phyloP scores from a whole-genome alignment of 2,888 invertebrate genomes.

The Syrphus vitripennis region DNA sequence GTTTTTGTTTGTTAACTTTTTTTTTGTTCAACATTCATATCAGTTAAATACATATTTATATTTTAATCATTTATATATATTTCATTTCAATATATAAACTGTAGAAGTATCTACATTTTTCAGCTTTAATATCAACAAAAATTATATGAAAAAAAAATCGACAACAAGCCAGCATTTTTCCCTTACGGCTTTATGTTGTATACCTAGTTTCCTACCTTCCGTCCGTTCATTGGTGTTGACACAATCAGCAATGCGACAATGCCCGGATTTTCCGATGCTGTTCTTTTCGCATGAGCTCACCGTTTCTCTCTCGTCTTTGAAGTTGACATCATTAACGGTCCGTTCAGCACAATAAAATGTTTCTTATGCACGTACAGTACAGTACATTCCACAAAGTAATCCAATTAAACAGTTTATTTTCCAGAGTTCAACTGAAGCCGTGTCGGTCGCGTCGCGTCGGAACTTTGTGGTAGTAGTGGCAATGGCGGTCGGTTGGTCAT shows the following conservation, averaged over 20 bases:
- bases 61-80: constrained; percentile 6
- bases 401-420: constrained; percentile 45
- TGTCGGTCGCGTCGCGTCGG: background rate
- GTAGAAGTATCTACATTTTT: background rate
- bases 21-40: background rate
- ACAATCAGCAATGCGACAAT: constrained; percentile 56
- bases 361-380: constrained; percentile 64
- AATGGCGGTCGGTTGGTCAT: background rate
- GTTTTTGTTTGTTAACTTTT: background rate
- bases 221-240: background rate
- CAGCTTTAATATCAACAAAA: background rate
- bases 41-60: constrained; percentile 22
- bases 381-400: constrained; percentile 60
- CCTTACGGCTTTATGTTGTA: constrained; percentile 3
- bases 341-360: constrained; percentile 59
- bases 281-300: constrained; percentile 28
- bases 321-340: constrained; percentile 60
- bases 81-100: too few species aligned
- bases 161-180: constrained; percentile 12
- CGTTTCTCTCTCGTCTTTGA: constrained; percentile 35
- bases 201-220: background rate
- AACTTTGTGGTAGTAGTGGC: background rate
- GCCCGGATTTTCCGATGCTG: constrained; percentile 33
- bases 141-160: background rate
- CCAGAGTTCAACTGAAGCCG: background rate